Percentiles rank a stretch among this genome's conserved stretches.
Conservation (phyloP, 2,113 vertebrate species). For the Lathamus discolor region DNA sequence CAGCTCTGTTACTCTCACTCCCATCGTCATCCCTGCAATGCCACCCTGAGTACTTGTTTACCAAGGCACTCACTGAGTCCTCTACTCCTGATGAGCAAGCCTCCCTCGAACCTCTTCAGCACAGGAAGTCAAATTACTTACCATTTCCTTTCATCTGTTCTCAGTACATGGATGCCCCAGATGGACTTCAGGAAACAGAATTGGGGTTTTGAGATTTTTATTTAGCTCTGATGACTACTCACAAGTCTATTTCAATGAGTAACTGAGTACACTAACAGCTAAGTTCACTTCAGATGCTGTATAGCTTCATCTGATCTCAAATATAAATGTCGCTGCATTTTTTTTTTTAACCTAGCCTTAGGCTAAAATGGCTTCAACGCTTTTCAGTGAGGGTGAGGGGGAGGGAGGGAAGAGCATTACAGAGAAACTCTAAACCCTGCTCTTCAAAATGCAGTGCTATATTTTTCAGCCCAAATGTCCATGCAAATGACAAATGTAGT, state of each 20-base stretch:
- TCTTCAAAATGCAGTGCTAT: neutral
- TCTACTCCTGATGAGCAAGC: neutral
- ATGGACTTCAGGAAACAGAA: neutral
- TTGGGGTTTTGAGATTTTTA: neutral
- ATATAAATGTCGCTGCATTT: neutral
- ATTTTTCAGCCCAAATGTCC: neutral
- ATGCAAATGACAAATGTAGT: neutral
- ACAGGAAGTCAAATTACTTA: neutral
- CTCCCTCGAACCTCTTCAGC: neutral
- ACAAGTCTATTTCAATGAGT: neutral
- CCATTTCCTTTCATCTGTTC: neutral
- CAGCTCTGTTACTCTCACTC: neutral
- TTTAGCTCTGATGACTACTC: neutral
- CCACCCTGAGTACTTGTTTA: neutral
- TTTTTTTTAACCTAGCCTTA: neutral
- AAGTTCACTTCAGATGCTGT: neutral
- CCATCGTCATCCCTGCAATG: neutral
- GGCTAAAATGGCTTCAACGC: neutral
- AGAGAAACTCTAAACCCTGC: neutral
- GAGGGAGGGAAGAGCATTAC: neutral
- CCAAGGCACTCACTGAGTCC: accelerated
- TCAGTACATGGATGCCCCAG: neutral
- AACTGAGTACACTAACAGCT: neutral
- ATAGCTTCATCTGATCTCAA: neutral
- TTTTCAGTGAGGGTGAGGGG: neutral